A percentile compares a stretch with the other conserved stretches of the same genome.
Evolutionary conservation across 35 echinoderm and acorn worm species (phyloP).

Genomic region (Lytechinus variegatus): DNA sequence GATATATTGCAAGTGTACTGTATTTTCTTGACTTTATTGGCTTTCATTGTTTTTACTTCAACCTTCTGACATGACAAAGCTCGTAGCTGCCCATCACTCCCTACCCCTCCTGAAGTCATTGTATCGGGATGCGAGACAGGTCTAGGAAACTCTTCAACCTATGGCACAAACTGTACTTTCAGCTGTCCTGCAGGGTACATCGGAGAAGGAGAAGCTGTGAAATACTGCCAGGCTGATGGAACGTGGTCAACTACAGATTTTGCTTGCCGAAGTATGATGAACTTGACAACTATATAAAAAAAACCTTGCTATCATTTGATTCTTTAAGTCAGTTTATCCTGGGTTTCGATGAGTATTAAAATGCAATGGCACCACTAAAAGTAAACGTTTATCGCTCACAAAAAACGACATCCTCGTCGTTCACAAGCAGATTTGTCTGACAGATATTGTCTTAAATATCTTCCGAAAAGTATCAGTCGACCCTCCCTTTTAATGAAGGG

Average conservation of each 20-base stretch:
- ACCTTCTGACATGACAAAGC: neutral
- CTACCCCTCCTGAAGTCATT: neutral
- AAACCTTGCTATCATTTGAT: no score
- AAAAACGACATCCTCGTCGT: no score
- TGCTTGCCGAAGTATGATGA: neutral
- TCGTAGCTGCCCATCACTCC: neutral
- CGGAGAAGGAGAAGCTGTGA: slow-evolving; percentile 15
- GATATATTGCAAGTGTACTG: no score
- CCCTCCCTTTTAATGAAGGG: no score
- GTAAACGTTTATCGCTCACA: no score
- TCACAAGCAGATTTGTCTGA: no score
- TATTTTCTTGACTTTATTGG: neutral
- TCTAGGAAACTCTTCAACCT: neutral
- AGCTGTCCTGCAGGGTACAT: slow-evolving; percentile 16
- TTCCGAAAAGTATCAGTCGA: no score
- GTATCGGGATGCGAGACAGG: neutral
- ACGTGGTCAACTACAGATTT: slow-evolving; percentile 25
- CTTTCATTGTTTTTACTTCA: neutral
- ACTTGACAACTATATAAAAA: no score
- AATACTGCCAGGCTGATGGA: slow-evolving; percentile 40
- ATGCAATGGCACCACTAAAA: no score
- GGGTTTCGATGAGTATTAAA: no score
- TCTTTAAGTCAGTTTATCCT: no score
- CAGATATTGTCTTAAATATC: no score
- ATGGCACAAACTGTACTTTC: neutral